Evolutionary conservation across 1,140 invertebrate genomes (phyloP).

Genomic region (Cotesia glomerata): DNA sequence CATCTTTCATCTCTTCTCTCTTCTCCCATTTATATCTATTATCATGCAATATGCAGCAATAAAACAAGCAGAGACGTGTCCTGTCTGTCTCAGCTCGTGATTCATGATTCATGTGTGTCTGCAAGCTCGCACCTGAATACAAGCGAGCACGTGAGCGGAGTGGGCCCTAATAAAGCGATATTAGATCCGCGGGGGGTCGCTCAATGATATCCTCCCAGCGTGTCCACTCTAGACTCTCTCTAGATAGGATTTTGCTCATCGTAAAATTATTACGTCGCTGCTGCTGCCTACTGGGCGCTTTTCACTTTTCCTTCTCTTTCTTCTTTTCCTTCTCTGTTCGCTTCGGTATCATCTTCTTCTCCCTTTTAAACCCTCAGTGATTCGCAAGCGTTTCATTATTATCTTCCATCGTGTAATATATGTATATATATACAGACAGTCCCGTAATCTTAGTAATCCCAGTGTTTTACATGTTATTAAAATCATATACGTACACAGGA

Average conservation of each 20-base stretch:
- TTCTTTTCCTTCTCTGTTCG: background rate
- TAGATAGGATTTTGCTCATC: background rate
- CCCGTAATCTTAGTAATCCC: conserved; percentile 24
- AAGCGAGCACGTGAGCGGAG: conserved; percentile 6
- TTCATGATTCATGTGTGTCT: background rate
- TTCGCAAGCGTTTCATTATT: conserved; percentile 32
- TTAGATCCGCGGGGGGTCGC: conserved; percentile 34
- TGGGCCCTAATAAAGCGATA: conserved; percentile 37
- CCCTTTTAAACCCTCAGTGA: conserved; percentile 1
- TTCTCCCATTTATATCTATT: background rate
- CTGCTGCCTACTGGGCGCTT: too few relatives aligned
- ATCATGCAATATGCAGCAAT: too few relatives aligned
- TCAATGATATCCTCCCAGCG: conserved; percentile 8
- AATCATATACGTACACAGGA: background rate
- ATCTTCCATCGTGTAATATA: background rate
- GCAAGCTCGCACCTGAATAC: too few relatives aligned
- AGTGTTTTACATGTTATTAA: conserved; percentile 34
- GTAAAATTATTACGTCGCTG: conserved; percentile 23
- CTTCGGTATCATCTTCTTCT: background rate
- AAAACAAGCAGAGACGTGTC: too few relatives aligned
- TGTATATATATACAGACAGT: background rate
- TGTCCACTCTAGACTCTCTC: conserved; percentile 16
- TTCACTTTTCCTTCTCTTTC: too few relatives aligned
- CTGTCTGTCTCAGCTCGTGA: background rate
- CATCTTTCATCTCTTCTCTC: background rate